Base-by-base conservation (phyloP, 2,888 invertebrate genomes). In the Chloromyia formosa region DNA sequence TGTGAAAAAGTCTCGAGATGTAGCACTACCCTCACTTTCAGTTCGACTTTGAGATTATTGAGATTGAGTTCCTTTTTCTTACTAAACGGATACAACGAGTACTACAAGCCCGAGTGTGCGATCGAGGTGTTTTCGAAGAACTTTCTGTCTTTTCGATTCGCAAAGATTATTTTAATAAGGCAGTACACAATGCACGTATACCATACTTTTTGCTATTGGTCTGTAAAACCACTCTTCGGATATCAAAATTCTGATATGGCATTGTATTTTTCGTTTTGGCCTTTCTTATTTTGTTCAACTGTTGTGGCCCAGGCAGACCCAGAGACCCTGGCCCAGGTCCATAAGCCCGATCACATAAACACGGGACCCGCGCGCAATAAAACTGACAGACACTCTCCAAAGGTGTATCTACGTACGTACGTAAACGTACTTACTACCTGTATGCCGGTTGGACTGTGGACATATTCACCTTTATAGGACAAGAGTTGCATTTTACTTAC, bases 81-180 rank as follows among this genome's bases (percentile, higher is more conserved):
- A 49, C 49, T 49, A 49, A 49, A 49, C 49, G 49, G 16, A 49
- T 12, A 49, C 16, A 49, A 49, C 49, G 3, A 49, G 27, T 35
- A 7, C 27, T 4, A 35, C 27, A 35, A 35, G 27, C 2, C 27
- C 27, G 27, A 35, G 49, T n/a, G 49, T 49, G 49, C 49, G 49
- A 49, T 49, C 49, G 61, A 69, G 75, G 74, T 71, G 74, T 75
- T 74, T 75, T 61, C 61, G 56, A 56, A 56, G 56, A 56, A 56
- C 56, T 64, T 69, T 74, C 68, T 75, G 69, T 69, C 64, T 23
- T 62, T 75, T 40, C 74, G 75, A 75, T 78, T 75, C 77, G 78
- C 77, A 77, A 78, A 75, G 79, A 79, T 79, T 77, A 78, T 78
- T 78, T 78, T 79, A 78, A 79, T 79, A 79, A 79, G 78, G 77